phyloP scores from a whole-genome alignment of 2,888 invertebrate species.

The Tolmerus cingulatus region DNA sequence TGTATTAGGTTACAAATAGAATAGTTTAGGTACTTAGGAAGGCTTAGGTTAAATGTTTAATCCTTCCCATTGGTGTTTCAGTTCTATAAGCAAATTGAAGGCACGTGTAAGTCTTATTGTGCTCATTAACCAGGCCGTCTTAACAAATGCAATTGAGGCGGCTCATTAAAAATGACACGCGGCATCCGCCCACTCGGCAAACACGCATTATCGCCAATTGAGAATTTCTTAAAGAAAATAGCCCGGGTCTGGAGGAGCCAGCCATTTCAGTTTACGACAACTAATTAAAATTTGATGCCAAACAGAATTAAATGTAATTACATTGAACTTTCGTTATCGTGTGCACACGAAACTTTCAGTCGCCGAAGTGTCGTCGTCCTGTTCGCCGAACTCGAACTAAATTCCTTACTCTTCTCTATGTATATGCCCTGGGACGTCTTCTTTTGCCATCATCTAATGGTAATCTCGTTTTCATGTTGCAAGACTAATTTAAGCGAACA shows the following conservation, averaged over 20 bases:
- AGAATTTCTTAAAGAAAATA: conserved; percentile 1
- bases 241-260: not conserved
- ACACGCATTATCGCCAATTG: conserved; percentile 25
- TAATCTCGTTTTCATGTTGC: conserved; percentile 50
- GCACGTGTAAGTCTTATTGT: not conserved
- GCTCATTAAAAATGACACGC: conserved; percentile 31
- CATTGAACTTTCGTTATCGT: conserved; percentile 47
- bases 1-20: not conserved
- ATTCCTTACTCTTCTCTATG: not conserved
- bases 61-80: not conserved
- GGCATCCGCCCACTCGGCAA: not conserved
- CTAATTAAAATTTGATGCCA: conserved; percentile 41
- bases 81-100: not conserved
- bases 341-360: conserved; percentile 45
- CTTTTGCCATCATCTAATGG: conserved; percentile 47
- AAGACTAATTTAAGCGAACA: conserved; percentile 61
- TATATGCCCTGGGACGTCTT: conserved; percentile 26
- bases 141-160: conserved; percentile 1
- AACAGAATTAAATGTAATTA: conserved; percentile 49
- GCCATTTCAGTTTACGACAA: conserved; percentile 25
- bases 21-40: not conserved
- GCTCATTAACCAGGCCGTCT: conserved; percentile 6
- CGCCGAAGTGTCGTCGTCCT: conserved; percentile 37
- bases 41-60: not conserved
- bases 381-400: conserved; percentile 3